Evolutionary conservation across 2,113 vertebrate genomes (phyloP), one percentile per base, ranked within the genome.

Genomic region (Xiphorhynchus elegans): DNA sequence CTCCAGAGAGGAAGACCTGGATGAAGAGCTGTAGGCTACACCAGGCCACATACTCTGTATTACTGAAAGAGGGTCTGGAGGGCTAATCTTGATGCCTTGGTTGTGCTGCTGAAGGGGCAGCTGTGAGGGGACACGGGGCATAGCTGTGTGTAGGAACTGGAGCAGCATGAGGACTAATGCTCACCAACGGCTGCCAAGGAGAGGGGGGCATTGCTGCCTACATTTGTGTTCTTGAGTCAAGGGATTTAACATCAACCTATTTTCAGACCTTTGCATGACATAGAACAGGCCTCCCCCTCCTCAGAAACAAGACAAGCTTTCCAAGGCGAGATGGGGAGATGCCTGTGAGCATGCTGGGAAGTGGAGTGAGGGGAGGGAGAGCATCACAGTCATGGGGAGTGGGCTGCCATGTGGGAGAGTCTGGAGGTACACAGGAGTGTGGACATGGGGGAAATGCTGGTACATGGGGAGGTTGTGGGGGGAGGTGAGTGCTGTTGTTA

Each of bases 401-500:
- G 5, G 64, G 53, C 77, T 29, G 68, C 31, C 9, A 1, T 8
- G 39, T 5, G 2, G 47, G 37, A 24, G 33, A 8, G 19, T 40
- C 58, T 63, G 52, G 66, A 68, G 76, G 52, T 53, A 16, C 68
- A 2, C 25, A 16, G 87, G 67, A 82, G 52, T 6, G 26, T 62
- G 78, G 82, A 44, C 49, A 16, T 1, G 49, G 62, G 60, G 79
- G 39, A 86, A 86, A 90, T 64, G 62, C 62, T 87, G 92, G 92
- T 89, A 89, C 81, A 49, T 15, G 74, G 58, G 81, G 94, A 83
- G 77, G 46, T 25, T 87, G 82, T 95, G 91, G 93, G 96, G 87
- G 96, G 96, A 96, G 93, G 96, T 76, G 94, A 96, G 83, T 10
- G 67, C 93, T 85, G 93, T 84, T 89, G 84, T 95, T 95, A 89